phyloP scores from a whole-genome alignment of 2,113 vertebrate species.

The Struthidea cinerea region DNA sequence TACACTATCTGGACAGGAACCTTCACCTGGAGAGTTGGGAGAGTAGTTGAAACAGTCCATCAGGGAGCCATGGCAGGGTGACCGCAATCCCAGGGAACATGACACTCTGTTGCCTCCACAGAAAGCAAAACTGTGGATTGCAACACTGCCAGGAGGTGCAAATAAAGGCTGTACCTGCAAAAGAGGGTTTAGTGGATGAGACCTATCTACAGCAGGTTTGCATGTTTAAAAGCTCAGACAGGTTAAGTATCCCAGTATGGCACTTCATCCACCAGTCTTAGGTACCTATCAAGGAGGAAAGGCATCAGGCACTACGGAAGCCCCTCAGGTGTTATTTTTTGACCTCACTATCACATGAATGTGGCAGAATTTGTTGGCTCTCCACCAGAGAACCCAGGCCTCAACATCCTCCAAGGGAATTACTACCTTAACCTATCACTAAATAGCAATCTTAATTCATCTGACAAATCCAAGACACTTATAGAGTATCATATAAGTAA shows the following conservation, averaged over 20 bases:
- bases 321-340: background rate
- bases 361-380: background rate
- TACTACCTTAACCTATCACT: background rate
- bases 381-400: background rate
- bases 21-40: background rate
- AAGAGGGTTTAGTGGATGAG: background rate
- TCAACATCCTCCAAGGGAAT: background rate
- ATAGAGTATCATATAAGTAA: background rate
- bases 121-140: background rate
- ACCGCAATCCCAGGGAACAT: fast-evolving
- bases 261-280: background rate
- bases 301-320: background rate
- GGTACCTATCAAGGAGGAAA: background rate
- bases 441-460: background rate
- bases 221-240: background rate
- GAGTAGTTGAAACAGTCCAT: background rate
- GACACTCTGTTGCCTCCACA: background rate
- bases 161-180: background rate
- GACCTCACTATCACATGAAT: fast-evolving
- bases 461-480: background rate
- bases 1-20: background rate
- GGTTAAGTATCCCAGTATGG: background rate
- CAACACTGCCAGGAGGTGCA: background rate
- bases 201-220: background rate
- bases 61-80: background rate